phyloP scores from a whole-genome alignment of 2,888 invertebrate genomes.

The Saturnia japonica region DNA sequence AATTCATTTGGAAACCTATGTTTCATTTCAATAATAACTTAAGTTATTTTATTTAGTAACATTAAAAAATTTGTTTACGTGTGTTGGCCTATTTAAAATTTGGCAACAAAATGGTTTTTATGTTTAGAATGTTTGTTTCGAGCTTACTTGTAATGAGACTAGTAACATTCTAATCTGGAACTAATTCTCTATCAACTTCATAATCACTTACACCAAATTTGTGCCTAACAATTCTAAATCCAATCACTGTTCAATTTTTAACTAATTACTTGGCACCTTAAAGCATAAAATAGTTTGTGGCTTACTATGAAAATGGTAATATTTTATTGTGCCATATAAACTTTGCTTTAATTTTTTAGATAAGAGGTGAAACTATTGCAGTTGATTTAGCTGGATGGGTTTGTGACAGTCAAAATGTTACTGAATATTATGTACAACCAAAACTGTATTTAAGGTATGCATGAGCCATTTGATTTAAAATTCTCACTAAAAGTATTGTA shows the following conservation, averaged over 20 bases:
- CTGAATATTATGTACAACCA: conserved; percentile 87
- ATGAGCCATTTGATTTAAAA: background rate
- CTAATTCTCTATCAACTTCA: too few relatives aligned
- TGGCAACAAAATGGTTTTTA: background rate
- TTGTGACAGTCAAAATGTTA: conserved; percentile 91
- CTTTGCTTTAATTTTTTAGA: conserved; percentile 41
- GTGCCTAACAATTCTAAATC: too few relatives aligned
- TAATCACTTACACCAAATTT: too few relatives aligned
- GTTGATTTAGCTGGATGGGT: conserved; percentile 96
- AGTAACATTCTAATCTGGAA: too few relatives aligned
- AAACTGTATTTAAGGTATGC: conserved; percentile 91
- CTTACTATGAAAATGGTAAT: background rate
- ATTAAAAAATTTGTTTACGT: too few relatives aligned
- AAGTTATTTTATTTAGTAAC: too few relatives aligned
- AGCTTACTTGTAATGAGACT: too few relatives aligned
- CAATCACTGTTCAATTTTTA: too few relatives aligned
- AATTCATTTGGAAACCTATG: too few relatives aligned
- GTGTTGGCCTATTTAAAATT: background rate
- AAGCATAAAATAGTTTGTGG: background rate
- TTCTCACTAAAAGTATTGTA: background rate
- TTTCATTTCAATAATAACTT: too few relatives aligned
- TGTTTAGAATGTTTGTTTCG: background rate
- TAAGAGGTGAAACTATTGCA: conserved; percentile 89
- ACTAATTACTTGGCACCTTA: too few relatives aligned
- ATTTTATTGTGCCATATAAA: background rate